Evolutionary conservation across 2,888 invertebrate species (phyloP), one percentile per base, ranked within the genome.

Genomic region (Eupithecia pulchellata): DNA sequence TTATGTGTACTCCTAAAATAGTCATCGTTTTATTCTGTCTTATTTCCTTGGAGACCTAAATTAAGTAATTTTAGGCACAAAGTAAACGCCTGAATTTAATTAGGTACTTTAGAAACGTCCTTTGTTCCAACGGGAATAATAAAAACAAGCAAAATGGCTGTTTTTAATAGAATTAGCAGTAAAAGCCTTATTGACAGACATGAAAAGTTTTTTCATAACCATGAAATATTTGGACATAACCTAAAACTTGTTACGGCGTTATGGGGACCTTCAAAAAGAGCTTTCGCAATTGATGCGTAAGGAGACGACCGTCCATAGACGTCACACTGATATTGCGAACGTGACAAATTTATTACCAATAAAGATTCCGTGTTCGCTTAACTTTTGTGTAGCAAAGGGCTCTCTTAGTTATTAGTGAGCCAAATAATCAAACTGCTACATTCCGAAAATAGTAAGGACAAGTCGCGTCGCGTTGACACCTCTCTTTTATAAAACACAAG

Each of bases 391-490:
- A 20, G 9, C 47, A 20, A 47, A 47, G 2, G 20, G 47, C 47
- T 47, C 11, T 20, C 11, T 20, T 9, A 47, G 65, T 69, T 67
- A 36, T 30, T 20, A 29, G 17, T 64, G n/a, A 14, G 58, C 63
- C 9, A 20, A 58, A 58, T 67, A 52, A 25, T 61, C 66, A 57
- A 57, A 66, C 65, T 39, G 75, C 71, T 75, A 76, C 69, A 74
- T 71, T 73, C 68, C 74, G 79, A 79, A 83, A 82, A 81, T 81
- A 81, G 80, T 82, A 76, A 78, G 77, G 81, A 84, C 79, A 82
- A 64, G 68, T 30, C 29, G 75, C 71, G n/a, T 71, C 74, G 78
- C 78, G 78, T 75, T 80, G 76, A 79, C 78, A 79, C 69, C 8
- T 62, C n/a, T 55, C 30, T 39, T 57, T 57, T 36, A 36, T 27